These are phyloP conservation scores for Chaenogobius annularis DNA, from an alignment of 2,113 vertebrate genomes.

Conservation along the genomic window DNA sequence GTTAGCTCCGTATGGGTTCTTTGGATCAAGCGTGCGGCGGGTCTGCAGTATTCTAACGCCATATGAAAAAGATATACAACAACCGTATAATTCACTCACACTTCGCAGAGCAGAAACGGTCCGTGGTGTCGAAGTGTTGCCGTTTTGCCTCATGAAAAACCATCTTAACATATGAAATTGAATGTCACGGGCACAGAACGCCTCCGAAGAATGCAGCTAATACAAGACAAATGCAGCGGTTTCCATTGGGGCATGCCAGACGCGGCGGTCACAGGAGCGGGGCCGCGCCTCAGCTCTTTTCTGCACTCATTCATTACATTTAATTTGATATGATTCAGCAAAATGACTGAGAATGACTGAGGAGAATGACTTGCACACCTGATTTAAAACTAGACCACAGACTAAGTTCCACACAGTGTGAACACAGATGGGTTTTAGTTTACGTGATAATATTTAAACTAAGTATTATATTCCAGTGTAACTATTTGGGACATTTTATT, in stretches of 20 bases:
- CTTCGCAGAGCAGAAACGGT: not conserved
- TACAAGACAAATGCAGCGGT: constrained; percentile 16
- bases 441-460: not conserved
- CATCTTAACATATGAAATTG: constrained; percentile 25
- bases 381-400: constrained; percentile 6
- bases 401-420: not conserved
- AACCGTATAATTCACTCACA: constrained; percentile 10
- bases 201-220: not conserved
- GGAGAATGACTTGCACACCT: constrained; percentile 52
- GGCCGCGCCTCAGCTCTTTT: constrained; percentile 22
- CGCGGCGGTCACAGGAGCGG: constrained; percentile 8
- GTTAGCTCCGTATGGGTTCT: not conserved
- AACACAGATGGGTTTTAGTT: not conserved
- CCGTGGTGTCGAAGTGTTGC: not conserved
- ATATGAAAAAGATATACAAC: not conserved
- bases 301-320: constrained; percentile 46
- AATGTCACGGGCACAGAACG: constrained; percentile 17
- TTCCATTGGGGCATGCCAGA: constrained; percentile 42
- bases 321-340: constrained; percentile 44
- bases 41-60: not conserved
- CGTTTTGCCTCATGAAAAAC: constrained; percentile 10
- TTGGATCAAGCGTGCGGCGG: constrained; percentile 8
- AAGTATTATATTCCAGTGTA: not conserved
- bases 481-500: not conserved
- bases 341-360: constrained; percentile 52